phyloP scores from a whole-genome alignment of 2,888 invertebrate species.

The Tortricodes alternella region DNA sequence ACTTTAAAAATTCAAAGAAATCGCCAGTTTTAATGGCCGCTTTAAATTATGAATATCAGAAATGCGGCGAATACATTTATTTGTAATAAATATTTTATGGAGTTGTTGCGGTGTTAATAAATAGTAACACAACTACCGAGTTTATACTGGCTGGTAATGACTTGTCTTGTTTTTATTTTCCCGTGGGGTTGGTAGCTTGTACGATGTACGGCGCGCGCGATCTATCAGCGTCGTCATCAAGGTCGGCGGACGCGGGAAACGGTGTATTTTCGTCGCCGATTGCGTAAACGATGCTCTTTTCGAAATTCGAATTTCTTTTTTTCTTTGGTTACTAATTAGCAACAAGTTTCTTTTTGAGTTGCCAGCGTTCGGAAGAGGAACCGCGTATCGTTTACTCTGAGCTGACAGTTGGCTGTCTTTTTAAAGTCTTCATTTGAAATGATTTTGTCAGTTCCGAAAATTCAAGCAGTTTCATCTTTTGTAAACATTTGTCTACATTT shows the following conservation, averaged over 20 bases:
- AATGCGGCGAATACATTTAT: slow-evolving; percentile 8
- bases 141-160: no score
- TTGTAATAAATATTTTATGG: slow-evolving; percentile 11
- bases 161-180: slow-evolving; percentile 4
- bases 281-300: slow-evolving; percentile 52
- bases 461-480: no score
- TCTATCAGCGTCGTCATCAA: slow-evolving; percentile 71
- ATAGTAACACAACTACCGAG: no score
- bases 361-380: slow-evolving; percentile 29
- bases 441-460: neutral
- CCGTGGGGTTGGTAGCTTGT: slow-evolving; percentile 7
- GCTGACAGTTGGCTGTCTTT: slow-evolving; percentile 15
- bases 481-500: no score
- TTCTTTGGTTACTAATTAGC: slow-evolving; percentile 49
- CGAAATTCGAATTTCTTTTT: slow-evolving; percentile 38
- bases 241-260: slow-evolving; percentile 52
- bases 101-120: slow-evolving; percentile 1
- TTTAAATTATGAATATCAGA: slow-evolving; percentile 3
- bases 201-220: slow-evolving; percentile 39
- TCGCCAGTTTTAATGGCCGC: slow-evolving; percentile 6
- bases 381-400: neutral
- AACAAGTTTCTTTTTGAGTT: slow-evolving; percentile 46
- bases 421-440: neutral
- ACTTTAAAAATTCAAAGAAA: slow-evolving; percentile 6
- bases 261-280: slow-evolving; percentile 56